Conservation (phyloP, 2,797 vertebrate species). For the Potorous gilbertii region DNA sequence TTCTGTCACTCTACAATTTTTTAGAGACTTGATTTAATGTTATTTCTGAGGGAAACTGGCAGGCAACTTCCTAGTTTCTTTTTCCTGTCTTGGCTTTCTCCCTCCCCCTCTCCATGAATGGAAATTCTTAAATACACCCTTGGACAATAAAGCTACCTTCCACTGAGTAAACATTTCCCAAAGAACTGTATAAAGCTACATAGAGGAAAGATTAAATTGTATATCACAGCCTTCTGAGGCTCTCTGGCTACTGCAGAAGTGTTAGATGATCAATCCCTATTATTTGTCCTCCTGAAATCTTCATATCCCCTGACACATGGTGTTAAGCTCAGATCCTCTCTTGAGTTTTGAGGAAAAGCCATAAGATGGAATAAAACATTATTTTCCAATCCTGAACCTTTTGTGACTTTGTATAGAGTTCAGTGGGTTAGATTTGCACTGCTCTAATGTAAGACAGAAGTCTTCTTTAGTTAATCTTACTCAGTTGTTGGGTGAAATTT, state of each 20-base stretch:
- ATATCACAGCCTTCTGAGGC: neutral
- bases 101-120: neutral
- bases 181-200: neutral
- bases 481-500: neutral
- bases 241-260: neutral
- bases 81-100: neutral
- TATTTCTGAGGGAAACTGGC: neutral
- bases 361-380: neutral
- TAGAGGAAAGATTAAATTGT: neutral
- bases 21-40: neutral
- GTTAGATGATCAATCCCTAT: neutral
- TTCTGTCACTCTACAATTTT: neutral
- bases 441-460: neutral
- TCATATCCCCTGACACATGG: neutral
- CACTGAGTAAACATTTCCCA: neutral
- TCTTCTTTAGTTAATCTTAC: neutral
- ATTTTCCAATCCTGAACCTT: neutral
- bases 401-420: neutral
- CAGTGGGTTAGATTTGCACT: neutral
- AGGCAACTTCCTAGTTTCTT: neutral
- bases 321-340: neutral
- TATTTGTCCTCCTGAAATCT: neutral
- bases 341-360: neutral
- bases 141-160: too few species aligned
- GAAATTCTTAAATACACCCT: neutral